phyloP scores from a whole-genome alignment of 2,113 vertebrate genomes.

The Alethe castanea region DNA sequence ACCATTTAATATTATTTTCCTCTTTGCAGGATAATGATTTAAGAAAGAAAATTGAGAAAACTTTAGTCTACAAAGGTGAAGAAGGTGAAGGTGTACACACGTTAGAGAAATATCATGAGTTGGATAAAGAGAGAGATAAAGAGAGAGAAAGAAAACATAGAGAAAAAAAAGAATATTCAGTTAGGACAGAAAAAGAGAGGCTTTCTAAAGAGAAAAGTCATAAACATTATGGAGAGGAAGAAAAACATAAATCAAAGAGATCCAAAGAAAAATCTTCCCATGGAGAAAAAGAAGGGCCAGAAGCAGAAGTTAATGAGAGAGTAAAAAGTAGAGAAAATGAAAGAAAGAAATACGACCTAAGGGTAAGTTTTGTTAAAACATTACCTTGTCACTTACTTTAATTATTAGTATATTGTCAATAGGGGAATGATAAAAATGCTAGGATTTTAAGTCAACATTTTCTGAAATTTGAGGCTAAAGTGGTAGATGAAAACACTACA shows the following conservation, averaged over 20 bases:
- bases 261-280: conserved; percentile 42
- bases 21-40: conserved; percentile 32
- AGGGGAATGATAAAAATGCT: not conserved
- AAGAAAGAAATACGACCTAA: not conserved
- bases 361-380: conserved; percentile 65
- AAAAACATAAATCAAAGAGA: conserved; percentile 33
- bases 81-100: conserved; percentile 17
- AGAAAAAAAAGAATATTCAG: conserved; percentile 50
- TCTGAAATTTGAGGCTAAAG: not conserved
- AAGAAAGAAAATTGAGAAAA: conserved; percentile 35
- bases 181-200: conserved; percentile 42
- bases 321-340: conserved; percentile 14
- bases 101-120: conserved; percentile 40
- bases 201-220: conserved; percentile 22
- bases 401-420: not conserved
- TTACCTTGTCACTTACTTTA: not conserved
- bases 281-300: conserved; percentile 23
- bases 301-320: conserved; percentile 38
- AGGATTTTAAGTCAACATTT: not conserved
- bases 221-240: not conserved
- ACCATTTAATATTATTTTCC: not conserved
- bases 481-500: not conserved
- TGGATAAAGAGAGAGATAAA: conserved; percentile 38
- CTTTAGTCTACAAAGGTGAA: conserved; percentile 40
- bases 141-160: conserved; percentile 54